phyloP scores from a whole-genome alignment of 2,113 vertebrate species.

The Odocoileus hemionus region DNA sequence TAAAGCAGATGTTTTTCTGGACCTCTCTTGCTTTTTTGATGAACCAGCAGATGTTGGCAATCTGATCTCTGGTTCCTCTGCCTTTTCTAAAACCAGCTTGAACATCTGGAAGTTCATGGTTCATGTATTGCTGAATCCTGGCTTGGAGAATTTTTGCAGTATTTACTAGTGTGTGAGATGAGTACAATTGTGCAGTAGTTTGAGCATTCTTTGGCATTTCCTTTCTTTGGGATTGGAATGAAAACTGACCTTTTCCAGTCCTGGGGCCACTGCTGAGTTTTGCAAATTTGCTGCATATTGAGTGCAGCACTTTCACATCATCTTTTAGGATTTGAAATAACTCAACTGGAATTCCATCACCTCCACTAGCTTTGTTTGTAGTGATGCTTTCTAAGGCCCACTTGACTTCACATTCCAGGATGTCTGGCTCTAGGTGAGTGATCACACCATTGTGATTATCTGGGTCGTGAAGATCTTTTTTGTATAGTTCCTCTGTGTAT shows the following conservation, averaged over 20 bases:
- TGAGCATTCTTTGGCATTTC: neutral
- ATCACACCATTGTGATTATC: neutral
- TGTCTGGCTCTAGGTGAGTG: neutral
- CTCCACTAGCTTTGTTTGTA: neutral
- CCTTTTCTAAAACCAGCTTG: neutral
- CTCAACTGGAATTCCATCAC: neutral
- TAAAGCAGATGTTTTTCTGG: neutral
- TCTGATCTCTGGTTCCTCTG: neutral
- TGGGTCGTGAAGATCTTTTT: neutral
- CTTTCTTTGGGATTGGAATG: neutral
- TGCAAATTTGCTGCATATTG: neutral
- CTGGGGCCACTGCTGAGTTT: neutral
- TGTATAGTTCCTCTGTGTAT: neutral
- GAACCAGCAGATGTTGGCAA: neutral
- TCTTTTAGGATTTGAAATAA: neutral
- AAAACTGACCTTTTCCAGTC: neutral
- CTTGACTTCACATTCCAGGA: neutral
- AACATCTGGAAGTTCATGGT: neutral
- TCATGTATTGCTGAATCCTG: neutral
- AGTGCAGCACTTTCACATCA: neutral
- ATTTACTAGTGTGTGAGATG: neutral
- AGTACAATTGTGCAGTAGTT: neutral
- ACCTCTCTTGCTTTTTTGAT: neutral
- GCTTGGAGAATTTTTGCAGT: neutral
- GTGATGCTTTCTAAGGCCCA: neutral